These are phyloP conservation scores for Apistogramma diplotaenia DNA, from an alignment of 2,113 vertebrate genomes.

Conservation along the genomic window DNA sequence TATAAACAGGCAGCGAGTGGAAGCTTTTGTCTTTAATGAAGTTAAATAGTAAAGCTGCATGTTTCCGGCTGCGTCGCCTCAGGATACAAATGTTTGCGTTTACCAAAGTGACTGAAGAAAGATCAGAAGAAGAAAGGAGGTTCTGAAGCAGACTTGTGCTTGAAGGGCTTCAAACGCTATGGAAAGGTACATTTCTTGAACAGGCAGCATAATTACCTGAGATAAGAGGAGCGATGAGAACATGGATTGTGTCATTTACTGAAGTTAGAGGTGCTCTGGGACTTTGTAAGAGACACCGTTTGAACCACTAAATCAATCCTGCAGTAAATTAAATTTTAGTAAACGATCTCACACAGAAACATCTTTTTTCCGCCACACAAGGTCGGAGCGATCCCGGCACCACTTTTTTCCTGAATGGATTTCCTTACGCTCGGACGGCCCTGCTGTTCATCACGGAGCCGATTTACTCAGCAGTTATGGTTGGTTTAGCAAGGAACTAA, in stretches of 20 bases:
- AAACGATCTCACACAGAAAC: not conserved
- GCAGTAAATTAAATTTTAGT: not conserved
- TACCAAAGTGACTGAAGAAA: conserved; percentile 15
- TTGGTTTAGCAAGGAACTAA: not conserved
- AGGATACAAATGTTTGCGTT: conserved; percentile 28
- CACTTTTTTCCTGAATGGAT: not conserved
- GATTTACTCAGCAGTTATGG: not conserved
- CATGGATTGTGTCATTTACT: conserved; percentile 17
- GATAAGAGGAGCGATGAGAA: conserved; percentile 10
- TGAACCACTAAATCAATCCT: conserved; percentile 8
- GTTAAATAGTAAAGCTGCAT: not conserved
- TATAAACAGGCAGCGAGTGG: too few species aligned
- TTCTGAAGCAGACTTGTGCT: conserved; percentile 1
- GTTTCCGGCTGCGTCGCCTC: not conserved
- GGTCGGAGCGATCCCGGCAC: not conserved
- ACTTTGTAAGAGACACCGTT: not conserved
- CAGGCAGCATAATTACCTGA: not conserved
- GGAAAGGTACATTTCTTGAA: conserved; percentile 4
- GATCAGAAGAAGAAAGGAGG: conserved; percentile 24
- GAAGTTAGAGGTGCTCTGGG: conserved; percentile 5
- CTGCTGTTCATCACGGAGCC: not conserved
- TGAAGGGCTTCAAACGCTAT: conserved; percentile 9
- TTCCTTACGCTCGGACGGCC: not conserved
- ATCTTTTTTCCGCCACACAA: not conserved
- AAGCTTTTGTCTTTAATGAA: conserved; percentile 23